These are phyloP conservation scores for Lycocorax pyrrhopterus DNA, from an alignment of 2,113 vertebrate genomes.

Conservation along the genomic window DNA sequence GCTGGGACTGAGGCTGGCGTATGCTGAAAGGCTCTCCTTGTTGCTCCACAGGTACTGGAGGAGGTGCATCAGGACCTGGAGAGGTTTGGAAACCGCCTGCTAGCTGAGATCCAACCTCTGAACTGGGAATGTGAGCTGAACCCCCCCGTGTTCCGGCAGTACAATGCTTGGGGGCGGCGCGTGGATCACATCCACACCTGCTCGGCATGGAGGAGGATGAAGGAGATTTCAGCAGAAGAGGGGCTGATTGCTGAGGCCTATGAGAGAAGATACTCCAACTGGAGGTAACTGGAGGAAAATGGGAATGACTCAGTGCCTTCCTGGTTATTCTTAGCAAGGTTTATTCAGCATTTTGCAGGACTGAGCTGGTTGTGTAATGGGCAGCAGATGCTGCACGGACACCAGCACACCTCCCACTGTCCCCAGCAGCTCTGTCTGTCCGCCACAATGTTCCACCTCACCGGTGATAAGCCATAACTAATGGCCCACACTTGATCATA, in stretches of 20 bases:
- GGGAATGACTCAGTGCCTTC: neutral
- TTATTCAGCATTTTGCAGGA: neutral
- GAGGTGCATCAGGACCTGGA: slow-evolving; percentile 63
- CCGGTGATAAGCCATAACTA: neutral
- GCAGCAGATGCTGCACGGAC: neutral
- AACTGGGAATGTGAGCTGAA: slow-evolving; percentile 77
- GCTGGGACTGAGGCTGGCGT: neutral
- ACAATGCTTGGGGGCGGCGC: slow-evolving; percentile 72
- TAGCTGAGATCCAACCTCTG: slow-evolving; percentile 63
- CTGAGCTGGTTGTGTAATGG: neutral
- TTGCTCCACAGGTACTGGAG: slow-evolving; percentile 46
- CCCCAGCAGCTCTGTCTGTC: neutral
- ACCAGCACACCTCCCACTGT: neutral
- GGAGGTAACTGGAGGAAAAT: slow-evolving; percentile 67
- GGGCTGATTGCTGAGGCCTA: slow-evolving; percentile 78
- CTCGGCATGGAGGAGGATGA: slow-evolving; percentile 77
- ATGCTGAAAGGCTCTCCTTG: neutral
- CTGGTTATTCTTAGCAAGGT: neutral
- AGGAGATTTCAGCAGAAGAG: slow-evolving; percentile 75
- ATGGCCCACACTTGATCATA: neutral
- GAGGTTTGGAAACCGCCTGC: slow-evolving; percentile 75
- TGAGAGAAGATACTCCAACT: slow-evolving; percentile 73
- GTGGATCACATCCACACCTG: slow-evolving; percentile 78
- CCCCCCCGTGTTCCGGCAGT: slow-evolving; percentile 72
- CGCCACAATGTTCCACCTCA: neutral